A percentile compares a stretch with the other conserved stretches of the same genome.
Evolutionary conservation across 2,113 vertebrate species (phyloP).

Genomic region (Promerops cafer): DNA sequence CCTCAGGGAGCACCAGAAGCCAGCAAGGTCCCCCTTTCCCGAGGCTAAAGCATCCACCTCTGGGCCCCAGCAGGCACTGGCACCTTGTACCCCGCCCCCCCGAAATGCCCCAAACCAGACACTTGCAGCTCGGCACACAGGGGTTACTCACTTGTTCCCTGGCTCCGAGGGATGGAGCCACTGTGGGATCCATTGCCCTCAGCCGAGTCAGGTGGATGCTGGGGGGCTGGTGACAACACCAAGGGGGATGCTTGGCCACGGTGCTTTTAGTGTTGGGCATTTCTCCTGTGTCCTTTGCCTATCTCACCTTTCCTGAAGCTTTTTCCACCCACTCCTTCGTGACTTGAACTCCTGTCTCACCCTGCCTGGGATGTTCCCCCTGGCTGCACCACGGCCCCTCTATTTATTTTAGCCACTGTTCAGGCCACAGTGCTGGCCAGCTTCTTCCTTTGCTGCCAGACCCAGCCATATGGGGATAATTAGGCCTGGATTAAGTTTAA

Average conservation of each 20-base stretch:
- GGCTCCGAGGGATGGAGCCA: rapidly evolving
- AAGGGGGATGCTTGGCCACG: rapidly evolving
- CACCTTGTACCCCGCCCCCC: rapidly evolving
- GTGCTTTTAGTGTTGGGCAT: rapidly evolving
- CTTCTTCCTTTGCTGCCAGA: background rate
- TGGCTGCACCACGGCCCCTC: background rate
- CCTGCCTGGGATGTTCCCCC: background rate
- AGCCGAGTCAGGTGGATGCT: rapidly evolving
- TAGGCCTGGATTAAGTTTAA: conserved; percentile 17
- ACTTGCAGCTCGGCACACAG: rapidly evolving
- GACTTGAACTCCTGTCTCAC: rapidly evolving
- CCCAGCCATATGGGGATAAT: conserved; percentile 35
- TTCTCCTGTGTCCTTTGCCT: rapidly evolving
- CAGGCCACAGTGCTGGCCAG: background rate
- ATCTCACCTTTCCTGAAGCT: background rate
- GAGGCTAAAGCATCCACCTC: rapidly evolving
- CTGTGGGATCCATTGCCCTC: rapidly evolving
- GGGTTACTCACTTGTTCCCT: background rate
- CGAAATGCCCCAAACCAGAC: rapidly evolving
- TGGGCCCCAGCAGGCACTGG: background rate
- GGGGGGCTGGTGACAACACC: rapidly evolving
- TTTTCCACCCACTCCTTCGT: rapidly evolving
- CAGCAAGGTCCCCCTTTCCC: rapidly evolving
- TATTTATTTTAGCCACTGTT: conserved; percentile 45
- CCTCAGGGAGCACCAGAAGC: background rate